phyloP scores from a whole-genome alignment of 1,140 invertebrate genomes.

The Dendroctonus valens region DNA sequence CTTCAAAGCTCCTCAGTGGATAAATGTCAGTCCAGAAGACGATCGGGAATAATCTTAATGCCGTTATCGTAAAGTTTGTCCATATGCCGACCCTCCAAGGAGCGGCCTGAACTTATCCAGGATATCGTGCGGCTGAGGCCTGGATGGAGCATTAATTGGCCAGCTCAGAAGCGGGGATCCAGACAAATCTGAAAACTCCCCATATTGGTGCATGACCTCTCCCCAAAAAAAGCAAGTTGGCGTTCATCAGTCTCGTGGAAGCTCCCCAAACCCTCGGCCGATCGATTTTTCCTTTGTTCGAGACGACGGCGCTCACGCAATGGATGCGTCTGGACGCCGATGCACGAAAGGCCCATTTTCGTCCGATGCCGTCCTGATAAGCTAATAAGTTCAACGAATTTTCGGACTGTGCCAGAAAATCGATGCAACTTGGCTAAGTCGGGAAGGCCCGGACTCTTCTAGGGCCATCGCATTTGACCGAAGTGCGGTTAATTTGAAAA shows the following conservation, averaged over 20 bases:
- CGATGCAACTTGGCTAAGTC: no score
- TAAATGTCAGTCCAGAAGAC: not conserved
- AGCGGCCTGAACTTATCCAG: conserved; percentile 8
- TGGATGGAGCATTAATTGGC: conserved; percentile 8
- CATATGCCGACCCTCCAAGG: conserved; percentile 6
- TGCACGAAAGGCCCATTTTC: conserved; percentile 15
- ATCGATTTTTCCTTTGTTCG: conserved; percentile 36
- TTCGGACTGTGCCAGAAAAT: no score
- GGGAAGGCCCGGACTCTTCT: no score
- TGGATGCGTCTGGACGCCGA: conserved; percentile 15
- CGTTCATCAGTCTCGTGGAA: conserved; percentile 32
- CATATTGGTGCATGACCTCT: conserved; percentile 30
- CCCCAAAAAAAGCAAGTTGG: conserved; percentile 31
- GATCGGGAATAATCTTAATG: conserved; percentile 6
- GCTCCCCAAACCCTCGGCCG: conserved; percentile 1
- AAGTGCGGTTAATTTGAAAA: not conserved
- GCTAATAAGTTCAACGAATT: conserved; percentile 12
- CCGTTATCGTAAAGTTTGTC: conserved; percentile 12
- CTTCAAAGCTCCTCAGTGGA: no score
- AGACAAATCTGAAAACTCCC: conserved; percentile 28
- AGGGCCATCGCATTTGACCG: not conserved
- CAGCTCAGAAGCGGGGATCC: conserved; percentile 3
- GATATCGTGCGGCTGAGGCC: not conserved
- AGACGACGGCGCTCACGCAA: conserved; percentile 33
- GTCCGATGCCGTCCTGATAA: conserved; percentile 28